Evolutionary conservation across 2,797 vertebrate genomes (phyloP).

Genomic region (Euphonia xanthogaster): DNA sequence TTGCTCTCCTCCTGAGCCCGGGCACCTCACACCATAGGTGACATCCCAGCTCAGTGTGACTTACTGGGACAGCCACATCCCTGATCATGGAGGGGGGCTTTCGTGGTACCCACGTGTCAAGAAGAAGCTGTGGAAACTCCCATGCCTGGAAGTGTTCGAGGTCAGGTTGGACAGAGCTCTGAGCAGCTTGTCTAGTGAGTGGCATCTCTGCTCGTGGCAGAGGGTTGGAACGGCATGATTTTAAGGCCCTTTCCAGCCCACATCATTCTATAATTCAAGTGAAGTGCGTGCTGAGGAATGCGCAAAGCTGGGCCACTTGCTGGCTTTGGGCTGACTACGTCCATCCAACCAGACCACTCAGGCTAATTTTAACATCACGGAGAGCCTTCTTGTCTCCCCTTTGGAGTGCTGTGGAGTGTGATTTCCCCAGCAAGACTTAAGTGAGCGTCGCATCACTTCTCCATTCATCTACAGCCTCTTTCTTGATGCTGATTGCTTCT

Average conservation of each 20-base stretch:
- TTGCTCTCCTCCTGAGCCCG: not conserved
- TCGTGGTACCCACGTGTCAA: rapidly evolving
- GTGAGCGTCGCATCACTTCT: not conserved
- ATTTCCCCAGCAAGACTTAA: not conserved
- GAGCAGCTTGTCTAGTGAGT: not conserved
- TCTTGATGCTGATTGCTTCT: not conserved
- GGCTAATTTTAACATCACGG: not conserved
- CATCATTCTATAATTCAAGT: not conserved
- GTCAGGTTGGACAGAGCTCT: not conserved
- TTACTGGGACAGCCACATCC: not conserved
- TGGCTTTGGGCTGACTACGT: rapidly evolving
- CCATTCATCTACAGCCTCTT: not conserved
- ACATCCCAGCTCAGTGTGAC: not conserved
- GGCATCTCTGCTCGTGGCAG: not conserved
- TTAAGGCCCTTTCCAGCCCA: not conserved
- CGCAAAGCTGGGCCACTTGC: rapidly evolving
- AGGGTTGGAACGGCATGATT: not conserved
- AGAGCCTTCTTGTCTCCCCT: rapidly evolving
- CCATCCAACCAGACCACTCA: rapidly evolving
- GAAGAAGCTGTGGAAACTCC: not conserved
- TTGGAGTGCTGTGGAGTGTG: rapidly evolving
- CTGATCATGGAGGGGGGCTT: rapidly evolving
- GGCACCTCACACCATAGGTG: rapidly evolving
- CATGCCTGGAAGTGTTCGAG: not conserved
- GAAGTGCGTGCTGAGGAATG: not conserved